Evolutionary conservation across 1,140 invertebrate species (phyloP), one percentile per base, ranked within the genome.

Genomic region (Drosophila nasuta): DNA sequence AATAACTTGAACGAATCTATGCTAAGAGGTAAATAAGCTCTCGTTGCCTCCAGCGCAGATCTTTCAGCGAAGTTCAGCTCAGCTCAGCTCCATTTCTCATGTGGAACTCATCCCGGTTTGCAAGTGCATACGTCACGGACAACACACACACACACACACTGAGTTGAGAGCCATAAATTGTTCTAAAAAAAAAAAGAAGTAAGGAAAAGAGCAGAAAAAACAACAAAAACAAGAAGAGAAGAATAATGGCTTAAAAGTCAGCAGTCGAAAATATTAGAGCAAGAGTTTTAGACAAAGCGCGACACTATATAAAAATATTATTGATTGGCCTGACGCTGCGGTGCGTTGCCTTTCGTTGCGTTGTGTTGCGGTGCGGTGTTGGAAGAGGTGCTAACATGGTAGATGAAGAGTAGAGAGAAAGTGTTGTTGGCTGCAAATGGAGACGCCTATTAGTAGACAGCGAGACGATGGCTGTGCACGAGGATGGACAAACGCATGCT

Each of bases 401-500:
- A 43, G 11, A n/a, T 10, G 38, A 10, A 3, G 11, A 10, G 8
- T 13, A 28, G 41, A 6, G 63, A 45, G 52, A 25, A 17, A 17
- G 20, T 38, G 11, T 45, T 45, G 20, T 28, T 46, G 70, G 56
- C 35, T 46, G 70, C 64, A 73, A 75, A 57, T 71, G 54, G 73
- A 70, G 73, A 51, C 67, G 73, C 35, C 72, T 38, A 75, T 67
- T 76, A 74, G 68, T 30, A 65, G 57, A 46, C 54, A 64, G 46
- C 25, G 49, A 20, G 33, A 38, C 33, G 25, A 17, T 43, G 57
- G n/a, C 57, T 8, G 35, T 8, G 35, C 35, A 38, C 3, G 30
- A 2, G 48, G 69, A 52, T 57, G 79, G 81, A 80, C 81, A 80
- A 77, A 83, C 81, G 81, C 81, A 74, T 72, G 81, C 81, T 76